Evolutionary conservation across 2,113 vertebrate species (phyloP).

Genomic region (Callithrix jacchus): DNA sequence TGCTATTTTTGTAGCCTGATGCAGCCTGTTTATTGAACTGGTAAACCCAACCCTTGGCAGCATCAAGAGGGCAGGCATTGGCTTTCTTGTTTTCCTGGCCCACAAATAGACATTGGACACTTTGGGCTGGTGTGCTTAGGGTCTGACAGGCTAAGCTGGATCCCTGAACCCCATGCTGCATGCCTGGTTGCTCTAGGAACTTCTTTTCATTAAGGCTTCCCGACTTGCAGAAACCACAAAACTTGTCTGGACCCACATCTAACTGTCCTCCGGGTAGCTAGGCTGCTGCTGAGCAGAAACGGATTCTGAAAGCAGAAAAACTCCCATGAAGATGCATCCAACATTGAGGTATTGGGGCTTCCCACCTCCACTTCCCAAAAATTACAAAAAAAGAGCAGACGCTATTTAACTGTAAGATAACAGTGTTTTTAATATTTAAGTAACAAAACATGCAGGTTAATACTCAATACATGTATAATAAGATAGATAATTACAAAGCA

Average conservation of each 20-base stretch:
- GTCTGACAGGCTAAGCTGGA: background rate
- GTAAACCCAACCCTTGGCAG: background rate
- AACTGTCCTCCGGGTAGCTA: background rate
- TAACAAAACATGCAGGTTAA: slow-evolving; percentile 69
- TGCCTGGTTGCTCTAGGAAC: background rate
- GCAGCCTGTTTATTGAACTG: background rate
- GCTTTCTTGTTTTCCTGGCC: background rate
- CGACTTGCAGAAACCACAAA: background rate
- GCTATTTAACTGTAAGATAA: slow-evolving; percentile 37
- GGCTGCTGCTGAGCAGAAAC: background rate
- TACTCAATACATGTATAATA: slow-evolving; percentile 67
- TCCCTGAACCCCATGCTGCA: background rate
- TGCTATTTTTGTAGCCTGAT: background rate
- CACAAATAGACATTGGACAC: background rate
- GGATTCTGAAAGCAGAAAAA: background rate
- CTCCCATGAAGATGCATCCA: background rate
- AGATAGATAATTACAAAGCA: slow-evolving; percentile 30
- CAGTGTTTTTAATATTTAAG: slow-evolving; percentile 74
- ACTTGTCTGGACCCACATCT: background rate
- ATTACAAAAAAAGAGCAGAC: slow-evolving; percentile 16
- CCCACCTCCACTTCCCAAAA: background rate
- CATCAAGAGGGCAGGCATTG: background rate
- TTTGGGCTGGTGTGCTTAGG: background rate
- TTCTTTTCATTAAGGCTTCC: background rate
- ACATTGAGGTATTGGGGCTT: background rate